Percentiles rank a stretch among this genome's conserved stretches.
These are phyloP conservation scores for Drosophila cognata DNA, from an alignment of 2,888 invertebrate species.

Conservation along the genomic window DNA sequence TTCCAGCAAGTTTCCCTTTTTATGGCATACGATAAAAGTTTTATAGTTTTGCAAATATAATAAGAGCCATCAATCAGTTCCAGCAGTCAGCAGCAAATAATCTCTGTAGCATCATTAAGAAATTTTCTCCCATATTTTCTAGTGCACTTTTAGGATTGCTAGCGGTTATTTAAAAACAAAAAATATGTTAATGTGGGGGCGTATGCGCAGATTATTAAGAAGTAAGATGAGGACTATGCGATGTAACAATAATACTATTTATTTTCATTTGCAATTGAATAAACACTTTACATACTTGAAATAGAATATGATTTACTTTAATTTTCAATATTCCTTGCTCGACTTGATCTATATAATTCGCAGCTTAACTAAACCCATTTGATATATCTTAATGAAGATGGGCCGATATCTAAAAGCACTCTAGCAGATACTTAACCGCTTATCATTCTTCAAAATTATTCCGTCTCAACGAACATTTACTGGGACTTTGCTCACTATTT, in stretches of 20 bases:
- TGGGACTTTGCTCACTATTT: conserved; percentile 37
- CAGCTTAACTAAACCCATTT: conserved; percentile 1
- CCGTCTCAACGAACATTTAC: conserved; percentile 19
- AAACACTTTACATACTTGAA: not conserved
- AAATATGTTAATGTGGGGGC: not conserved
- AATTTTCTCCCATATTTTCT: conserved; percentile 7
- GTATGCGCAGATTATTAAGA: not conserved
- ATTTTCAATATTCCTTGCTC: not conserved
- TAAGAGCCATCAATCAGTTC: conserved; percentile 72
- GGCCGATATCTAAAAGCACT: conserved; percentile 16
- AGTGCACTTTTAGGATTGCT: conserved; percentile 35
- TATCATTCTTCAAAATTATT: conserved; percentile 15
- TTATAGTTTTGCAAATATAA: conserved; percentile 59
- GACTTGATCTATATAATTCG: not conserved
- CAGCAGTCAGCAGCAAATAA: conserved; percentile 51
- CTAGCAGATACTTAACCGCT: conserved; percentile 26
- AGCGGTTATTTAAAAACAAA: conserved; percentile 4
- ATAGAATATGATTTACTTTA: not conserved
- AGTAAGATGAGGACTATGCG: not conserved
- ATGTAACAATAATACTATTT: not conserved
- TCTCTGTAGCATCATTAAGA: conserved; percentile 50
- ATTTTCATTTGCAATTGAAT: not conserved
- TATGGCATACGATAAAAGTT: conserved; percentile 68
- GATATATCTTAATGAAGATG: conserved; percentile 12
- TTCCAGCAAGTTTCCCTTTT: conserved; percentile 46